Evolutionary conservation across 92 coral and sea anemone genomes (phyloP), one percentile per base, ranked within the genome.

Genomic region (Pocillopora meandrina): DNA sequence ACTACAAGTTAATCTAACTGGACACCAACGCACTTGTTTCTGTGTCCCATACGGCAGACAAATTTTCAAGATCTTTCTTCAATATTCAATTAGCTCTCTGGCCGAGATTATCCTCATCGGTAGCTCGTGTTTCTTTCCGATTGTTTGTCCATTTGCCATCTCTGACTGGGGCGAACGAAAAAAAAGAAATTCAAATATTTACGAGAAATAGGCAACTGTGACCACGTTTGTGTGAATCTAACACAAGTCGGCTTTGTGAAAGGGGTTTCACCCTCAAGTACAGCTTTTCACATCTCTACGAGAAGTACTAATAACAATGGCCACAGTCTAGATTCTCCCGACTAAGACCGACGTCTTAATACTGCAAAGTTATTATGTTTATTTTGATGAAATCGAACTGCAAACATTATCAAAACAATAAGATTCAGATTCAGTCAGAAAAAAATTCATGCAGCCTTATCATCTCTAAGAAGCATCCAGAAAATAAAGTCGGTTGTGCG

Each of bases 341-440:
- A 7, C 65, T 26, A 26, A 35, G 59, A 13, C 0, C 5, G 17
- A 62, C 65, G 56, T 21, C 52, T 12, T 31, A 56, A 36, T 49
- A 26, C 12, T 21, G 10, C 9, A 15, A 75, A 75, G 79, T 21
- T 49, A 75, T 58, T 31, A 75, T 75, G 79, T 58, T 75, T 75
- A 56, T 65, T 58, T 58, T 31, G 49, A 56, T 26, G 52, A 42
- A 55, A 56, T 75, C 59, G 13, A 31, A 4, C 19, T 52, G 63
- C 79, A 75, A 58, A 58, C 55, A 75, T 17, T 58, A 49, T 1
- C 55, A 75, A 75, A 13, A 57, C 47, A 75, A 57, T 75, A n/a
- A n/a, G n/a, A n/a, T n/a, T 21, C 19, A 16, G 10, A 23, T 10
- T 7, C 64, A 21, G 35, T n/a, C 13, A 18, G 5, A 42, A 67